These are phyloP conservation scores for Agonum fuliginosum DNA, from an alignment of 2,888 invertebrate species.

Conservation along the genomic window DNA sequence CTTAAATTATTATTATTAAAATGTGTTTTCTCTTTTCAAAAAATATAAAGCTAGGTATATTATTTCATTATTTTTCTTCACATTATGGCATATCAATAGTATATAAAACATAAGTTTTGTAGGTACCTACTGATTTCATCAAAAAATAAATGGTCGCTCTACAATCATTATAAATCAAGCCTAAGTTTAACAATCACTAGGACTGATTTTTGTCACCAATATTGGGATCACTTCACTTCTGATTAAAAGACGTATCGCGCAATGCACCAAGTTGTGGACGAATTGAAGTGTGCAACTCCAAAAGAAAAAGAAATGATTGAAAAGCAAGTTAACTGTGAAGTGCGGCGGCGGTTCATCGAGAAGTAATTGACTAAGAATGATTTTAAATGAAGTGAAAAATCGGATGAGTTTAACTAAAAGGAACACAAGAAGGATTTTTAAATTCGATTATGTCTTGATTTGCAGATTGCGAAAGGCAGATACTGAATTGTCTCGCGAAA, in stretches of 20 bases:
- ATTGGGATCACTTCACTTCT: too few species aligned
- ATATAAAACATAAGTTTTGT: too few species aligned
- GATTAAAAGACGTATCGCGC: background rate
- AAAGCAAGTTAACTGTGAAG: conserved; percentile 37
- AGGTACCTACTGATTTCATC: too few species aligned
- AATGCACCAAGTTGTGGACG: background rate
- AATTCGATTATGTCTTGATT: conserved; percentile 48
- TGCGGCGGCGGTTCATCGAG: conserved; percentile 39
- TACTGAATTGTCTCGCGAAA: conserved; percentile 18
- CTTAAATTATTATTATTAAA: too few species aligned
- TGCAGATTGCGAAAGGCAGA: background rate
- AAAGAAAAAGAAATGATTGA: conserved; percentile 39
- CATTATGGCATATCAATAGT: too few species aligned
- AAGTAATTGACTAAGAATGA: conserved; percentile 50
- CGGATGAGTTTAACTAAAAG: conserved; percentile 39
- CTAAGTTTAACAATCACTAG: too few species aligned
- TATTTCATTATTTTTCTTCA: too few species aligned
- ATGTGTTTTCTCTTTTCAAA: too few species aligned
- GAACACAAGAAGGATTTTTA: conserved; percentile 41
- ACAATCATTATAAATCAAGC: too few species aligned
- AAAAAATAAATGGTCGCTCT: too few species aligned
- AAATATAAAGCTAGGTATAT: too few species aligned
- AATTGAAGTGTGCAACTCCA: conserved; percentile 38
- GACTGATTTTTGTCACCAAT: too few species aligned
- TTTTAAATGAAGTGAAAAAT: conserved; percentile 50